A percentile compares a stretch with the other conserved stretches of the same genome.
Evolutionary conservation across 2,113 vertebrate species (phyloP).

Genomic region (Forbesichthys papilliferus): DNA sequence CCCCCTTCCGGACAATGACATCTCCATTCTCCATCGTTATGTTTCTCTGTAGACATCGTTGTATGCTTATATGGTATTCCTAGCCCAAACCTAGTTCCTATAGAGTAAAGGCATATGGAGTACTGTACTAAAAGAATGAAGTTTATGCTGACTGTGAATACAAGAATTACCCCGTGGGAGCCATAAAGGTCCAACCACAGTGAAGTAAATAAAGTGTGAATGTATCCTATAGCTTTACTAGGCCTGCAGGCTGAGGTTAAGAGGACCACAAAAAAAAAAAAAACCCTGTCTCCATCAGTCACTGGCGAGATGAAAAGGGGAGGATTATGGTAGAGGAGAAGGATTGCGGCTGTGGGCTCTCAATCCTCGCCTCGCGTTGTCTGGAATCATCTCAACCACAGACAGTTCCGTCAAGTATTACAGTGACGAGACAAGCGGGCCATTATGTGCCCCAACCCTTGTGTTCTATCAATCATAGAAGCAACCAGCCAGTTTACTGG

Average conservation of each 20-base stretch:
- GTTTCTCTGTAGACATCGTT: not conserved
- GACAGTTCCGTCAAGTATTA: conserved; percentile 11
- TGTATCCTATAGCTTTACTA: conserved; percentile 37
- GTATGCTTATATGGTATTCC: not conserved
- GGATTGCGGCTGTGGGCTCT: conserved; percentile 1
- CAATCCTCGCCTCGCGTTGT: conserved; percentile 21
- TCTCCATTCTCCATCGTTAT: too few species aligned
- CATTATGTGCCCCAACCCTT: conserved; percentile 36
- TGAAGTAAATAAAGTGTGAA: conserved; percentile 42
- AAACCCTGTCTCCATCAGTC: conserved; percentile 1
- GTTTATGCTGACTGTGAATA: conserved; percentile 52
- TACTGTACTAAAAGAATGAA: conserved; percentile 39
- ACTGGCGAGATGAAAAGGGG: conserved; percentile 25
- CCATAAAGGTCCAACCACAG: conserved; percentile 41
- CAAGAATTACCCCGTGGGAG: conserved; percentile 33
- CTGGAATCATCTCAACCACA: conserved; percentile 27
- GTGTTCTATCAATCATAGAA: conserved; percentile 17
- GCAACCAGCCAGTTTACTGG: conserved; percentile 4
- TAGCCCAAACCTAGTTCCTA: not conserved
- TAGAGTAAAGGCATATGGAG: conserved; percentile 32
- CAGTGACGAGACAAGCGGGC: conserved; percentile 29
- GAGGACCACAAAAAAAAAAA: conserved; percentile 25
- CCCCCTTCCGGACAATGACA: too few species aligned
- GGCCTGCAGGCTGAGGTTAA: conserved; percentile 26
- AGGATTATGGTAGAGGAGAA: conserved; percentile 15